Evolutionary conservation across 2,888 invertebrate genomes (phyloP).

Genomic region (Lasioglossum leucozonium): DNA sequence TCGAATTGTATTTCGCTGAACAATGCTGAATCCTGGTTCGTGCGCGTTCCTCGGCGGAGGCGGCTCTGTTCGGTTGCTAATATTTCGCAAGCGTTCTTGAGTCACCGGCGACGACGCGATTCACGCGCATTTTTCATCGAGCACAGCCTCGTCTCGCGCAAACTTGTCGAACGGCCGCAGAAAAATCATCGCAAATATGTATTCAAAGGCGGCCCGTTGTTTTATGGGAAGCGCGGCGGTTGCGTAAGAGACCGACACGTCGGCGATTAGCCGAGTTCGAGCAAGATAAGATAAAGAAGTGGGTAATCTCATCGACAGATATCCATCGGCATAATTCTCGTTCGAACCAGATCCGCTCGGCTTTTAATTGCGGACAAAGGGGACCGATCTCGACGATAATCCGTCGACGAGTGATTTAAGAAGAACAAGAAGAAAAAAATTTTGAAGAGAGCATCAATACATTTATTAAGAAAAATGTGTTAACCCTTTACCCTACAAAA

Average conservation of each 20-base stretch:
- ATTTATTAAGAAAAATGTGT: no score
- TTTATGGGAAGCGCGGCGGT: neutral
- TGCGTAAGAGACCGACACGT: neutral
- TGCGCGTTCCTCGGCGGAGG: neutral
- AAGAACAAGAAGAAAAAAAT: no score
- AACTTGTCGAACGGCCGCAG: neutral
- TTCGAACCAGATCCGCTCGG: neutral
- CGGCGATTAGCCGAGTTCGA: neutral
- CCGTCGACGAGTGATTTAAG: no score
- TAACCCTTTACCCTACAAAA: no score
- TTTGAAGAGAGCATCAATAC: no score
- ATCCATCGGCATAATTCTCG: neutral
- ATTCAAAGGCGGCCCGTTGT: neutral
- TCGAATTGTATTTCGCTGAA: neutral
- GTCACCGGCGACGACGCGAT: neutral
- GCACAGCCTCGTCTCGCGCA: neutral
- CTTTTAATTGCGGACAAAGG: neutral
- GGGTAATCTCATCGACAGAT: neutral
- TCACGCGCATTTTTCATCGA: neutral
- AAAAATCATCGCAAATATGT: neutral
- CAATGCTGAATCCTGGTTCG: neutral
- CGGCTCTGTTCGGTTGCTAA: neutral
- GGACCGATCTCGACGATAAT: neutral
- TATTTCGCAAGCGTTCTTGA: conserved; percentile 5
- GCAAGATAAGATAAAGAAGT: neutral